Base-by-base conservation (phyloP, 1,140 invertebrate genomes). In the Zelostemma sp. region DNA sequence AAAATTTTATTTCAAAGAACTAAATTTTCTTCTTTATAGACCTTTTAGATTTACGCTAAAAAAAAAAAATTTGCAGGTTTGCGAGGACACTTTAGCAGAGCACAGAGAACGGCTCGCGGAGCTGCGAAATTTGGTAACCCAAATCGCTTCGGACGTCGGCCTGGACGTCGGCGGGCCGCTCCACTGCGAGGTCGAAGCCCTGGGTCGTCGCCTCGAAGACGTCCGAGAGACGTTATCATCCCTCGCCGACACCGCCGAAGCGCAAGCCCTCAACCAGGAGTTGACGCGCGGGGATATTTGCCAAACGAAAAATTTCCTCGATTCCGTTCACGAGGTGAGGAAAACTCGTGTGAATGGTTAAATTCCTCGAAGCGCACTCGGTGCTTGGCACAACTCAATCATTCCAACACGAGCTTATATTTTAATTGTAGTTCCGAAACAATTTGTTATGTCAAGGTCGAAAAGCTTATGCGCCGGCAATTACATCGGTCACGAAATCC, bases 61-160 rank as follows among this genome's bases (percentile, higher is more conserved):
- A n/a, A n/a, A n/a, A n/a, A n/a, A n/a, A n/a, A n/a, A n/a, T n/a
- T n/a, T 53, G 21, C 80, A 93, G 92, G 88, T 91, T 80, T 93
- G 91, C 78, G 89, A 93, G 77, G 91, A 93, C 80, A 90, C 89
- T 62, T 87, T 94, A 77, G 91, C 89, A 58, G 88, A 89, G 21
- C 90, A 93, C 72, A 90, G 88, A 68, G 87, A 88, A 61, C 87
- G 89, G 45, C 78, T 94, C 15, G 88, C 89, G 6, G 91, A 93
- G 75, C 84, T 94, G 14, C 89, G 90, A 11, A 88, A 90, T n/a
- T 86, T 94, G 61, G 93, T 93, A 8, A 88, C 90, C 1, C 89
- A 91, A 60, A 93, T 94, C 28, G 92, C 92, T 0, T 89, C 90
- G 2, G 91, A 93, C 74, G 91, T 93, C 15, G 92, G 93, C 14